Evolutionary conservation across 2,888 invertebrate genomes (phyloP).

Genomic region (Stenotaenia linearis): DNA sequence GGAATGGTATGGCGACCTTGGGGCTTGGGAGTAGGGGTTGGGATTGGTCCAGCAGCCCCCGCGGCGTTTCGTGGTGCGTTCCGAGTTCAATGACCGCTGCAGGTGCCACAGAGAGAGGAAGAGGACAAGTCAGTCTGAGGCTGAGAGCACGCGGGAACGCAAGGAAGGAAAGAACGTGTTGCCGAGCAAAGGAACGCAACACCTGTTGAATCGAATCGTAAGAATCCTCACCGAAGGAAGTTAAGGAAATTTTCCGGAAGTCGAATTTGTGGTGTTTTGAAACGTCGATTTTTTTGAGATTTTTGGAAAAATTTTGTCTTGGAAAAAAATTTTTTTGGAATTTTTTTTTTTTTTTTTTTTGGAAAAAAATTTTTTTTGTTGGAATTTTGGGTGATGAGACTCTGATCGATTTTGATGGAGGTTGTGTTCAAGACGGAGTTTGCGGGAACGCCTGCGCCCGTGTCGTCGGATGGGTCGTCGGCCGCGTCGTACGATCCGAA

Average conservation of each 20-base stretch:
- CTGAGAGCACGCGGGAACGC: not conserved
- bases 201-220: not conserved
- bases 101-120: not conserved
- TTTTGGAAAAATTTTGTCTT: not conserved
- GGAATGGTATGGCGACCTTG: not conserved
- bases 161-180: not conserved
- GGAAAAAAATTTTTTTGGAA: no score
- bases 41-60: not conserved
- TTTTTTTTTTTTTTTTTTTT: not conserved
- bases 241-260: not conserved
- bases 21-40: not conserved
- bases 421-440: slow-evolving; percentile 67
- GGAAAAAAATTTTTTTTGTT: not conserved
- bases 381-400: not conserved
- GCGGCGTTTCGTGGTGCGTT: not conserved
- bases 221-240: not conserved
- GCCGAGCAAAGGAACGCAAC: not conserved
- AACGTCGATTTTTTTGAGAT: not conserved
- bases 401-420: slow-evolving; percentile 41
- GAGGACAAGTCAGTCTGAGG: not conserved
- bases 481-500: slow-evolving; percentile 65
- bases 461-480: slow-evolving; percentile 57
- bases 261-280: not conserved
- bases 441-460: slow-evolving; percentile 57
- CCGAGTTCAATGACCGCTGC: not conserved